A percentile compares a stretch with the other conserved stretches of the same genome.
Conservation (phyloP, 2,888 invertebrate genomes). For the Empis stercorea region DNA sequence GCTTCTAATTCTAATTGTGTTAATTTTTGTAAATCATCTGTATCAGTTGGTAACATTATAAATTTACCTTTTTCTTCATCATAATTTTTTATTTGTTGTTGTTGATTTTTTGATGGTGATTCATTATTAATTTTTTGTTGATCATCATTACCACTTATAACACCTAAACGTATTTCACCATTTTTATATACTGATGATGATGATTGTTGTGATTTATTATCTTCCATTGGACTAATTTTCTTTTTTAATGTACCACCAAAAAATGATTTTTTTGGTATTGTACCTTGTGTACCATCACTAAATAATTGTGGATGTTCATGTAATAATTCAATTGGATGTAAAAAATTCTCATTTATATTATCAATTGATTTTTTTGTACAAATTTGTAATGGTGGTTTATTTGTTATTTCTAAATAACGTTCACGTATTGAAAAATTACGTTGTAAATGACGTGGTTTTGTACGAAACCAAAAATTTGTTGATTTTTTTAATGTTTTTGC, state of each 20-base stretch:
- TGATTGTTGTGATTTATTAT: conserved; percentile 21
- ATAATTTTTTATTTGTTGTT: conserved; percentile 19
- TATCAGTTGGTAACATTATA: conserved; percentile 36
- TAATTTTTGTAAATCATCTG: conserved; percentile 29
- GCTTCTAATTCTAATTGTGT: conserved; percentile 40
- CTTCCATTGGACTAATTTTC: conserved; percentile 34
- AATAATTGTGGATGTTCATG: conserved; percentile 8
- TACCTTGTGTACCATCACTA: conserved; percentile 18
- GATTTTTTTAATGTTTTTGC: conserved; percentile 28
- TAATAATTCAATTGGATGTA: conserved; percentile 27
- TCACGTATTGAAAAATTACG: conserved; percentile 31
- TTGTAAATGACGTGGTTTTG: conserved; percentile 29
- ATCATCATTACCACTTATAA: too few relatives aligned
- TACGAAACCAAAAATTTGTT: conserved; percentile 31
- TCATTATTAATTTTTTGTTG: conserved; percentile 20
- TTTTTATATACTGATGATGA: conserved; percentile 12
- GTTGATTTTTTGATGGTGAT: conserved; percentile 21
- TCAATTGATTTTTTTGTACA: conserved; percentile 33
- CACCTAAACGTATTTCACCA: conserved; percentile 22
- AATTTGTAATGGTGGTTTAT: conserved; percentile 31
- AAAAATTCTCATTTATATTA: conserved; percentile 30
- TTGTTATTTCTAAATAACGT: conserved; percentile 30
- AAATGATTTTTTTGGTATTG: conserved; percentile 24
- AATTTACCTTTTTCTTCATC: conserved; percentile 36
- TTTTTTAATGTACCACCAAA: conserved; percentile 33